Evolutionary conservation across 2,888 invertebrate species (phyloP).

Genomic region (Argynnis bischoffii): DNA sequence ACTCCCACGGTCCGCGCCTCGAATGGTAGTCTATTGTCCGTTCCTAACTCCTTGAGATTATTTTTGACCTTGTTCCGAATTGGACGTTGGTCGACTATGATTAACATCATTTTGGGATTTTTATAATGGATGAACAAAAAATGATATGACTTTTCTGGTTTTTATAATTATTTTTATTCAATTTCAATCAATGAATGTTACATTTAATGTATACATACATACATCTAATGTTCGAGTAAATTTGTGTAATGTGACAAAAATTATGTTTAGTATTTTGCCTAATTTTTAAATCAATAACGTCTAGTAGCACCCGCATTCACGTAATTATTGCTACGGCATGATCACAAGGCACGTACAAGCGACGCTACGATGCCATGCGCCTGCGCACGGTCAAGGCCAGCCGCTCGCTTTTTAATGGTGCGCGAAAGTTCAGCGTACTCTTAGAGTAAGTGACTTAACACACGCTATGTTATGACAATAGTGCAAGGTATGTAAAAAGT

Average conservation of each 20-base stretch:
- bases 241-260: too few species aligned
- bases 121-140: constrained; percentile 2
- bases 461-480: constrained; percentile 28
- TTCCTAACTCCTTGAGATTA: constrained; percentile 64
- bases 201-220: too few species aligned
- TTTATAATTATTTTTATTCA: too few species aligned
- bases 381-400: constrained; percentile 76
- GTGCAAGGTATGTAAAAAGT: constrained; percentile 22
- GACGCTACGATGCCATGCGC: constrained; percentile 42
- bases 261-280: neutral
- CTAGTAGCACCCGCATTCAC: constrained; percentile 17
- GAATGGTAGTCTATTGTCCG: constrained; percentile 69
- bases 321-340: constrained; percentile 24
- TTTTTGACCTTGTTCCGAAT: constrained; percentile 77
- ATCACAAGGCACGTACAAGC: constrained; percentile 28
- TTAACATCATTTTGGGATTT: constrained; percentile 44
- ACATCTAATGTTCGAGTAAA: too few species aligned
- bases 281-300: constrained; percentile 3
- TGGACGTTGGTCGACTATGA: constrained; percentile 46
- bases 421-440: constrained; percentile 74
- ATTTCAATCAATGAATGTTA: too few species aligned
- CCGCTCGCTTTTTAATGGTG: constrained; percentile 65
- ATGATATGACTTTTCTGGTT: too few species aligned
- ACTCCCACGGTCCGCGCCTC: constrained; percentile 67
- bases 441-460: constrained; percentile 39